These are phyloP conservation scores for Scaptodrosophila latifasciaeformis DNA, from an alignment of 2,888 invertebrate genomes.

Conservation along the genomic window DNA sequence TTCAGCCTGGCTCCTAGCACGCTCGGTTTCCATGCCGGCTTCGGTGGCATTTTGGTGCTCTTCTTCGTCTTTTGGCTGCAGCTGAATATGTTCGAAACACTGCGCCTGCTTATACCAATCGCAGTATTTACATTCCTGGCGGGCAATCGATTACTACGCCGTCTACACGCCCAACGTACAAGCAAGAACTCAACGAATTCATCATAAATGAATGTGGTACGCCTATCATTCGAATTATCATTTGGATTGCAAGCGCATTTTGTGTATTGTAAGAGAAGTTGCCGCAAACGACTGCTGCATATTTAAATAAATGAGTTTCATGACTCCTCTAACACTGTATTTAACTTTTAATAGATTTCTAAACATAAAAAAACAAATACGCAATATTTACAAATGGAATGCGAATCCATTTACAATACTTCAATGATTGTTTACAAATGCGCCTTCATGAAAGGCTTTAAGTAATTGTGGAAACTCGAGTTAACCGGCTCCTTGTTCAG, in stretches of 20 bases:
- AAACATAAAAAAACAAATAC: conserved; percentile 9
- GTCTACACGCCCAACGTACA: conserved; percentile 77
- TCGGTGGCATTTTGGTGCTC: conserved; percentile 91
- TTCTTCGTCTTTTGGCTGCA: conserved; percentile 95
- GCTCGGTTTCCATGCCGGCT: conserved; percentile 91
- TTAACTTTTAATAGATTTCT: conserved; percentile 5
- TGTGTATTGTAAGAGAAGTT: background rate
- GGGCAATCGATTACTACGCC: conserved; percentile 92
- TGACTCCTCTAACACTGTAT: conserved; percentile 30
- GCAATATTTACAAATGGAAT: conserved; percentile 26
- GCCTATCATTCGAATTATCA: conserved; percentile 1
- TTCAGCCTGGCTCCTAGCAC: conserved; percentile 87
- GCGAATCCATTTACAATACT: no score
- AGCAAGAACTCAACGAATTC: conserved; percentile 41
- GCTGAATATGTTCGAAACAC: conserved; percentile 96
- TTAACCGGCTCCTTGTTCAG: conserved; percentile 89
- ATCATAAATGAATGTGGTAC: conserved; percentile 28
- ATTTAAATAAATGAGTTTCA: conserved; percentile 29
- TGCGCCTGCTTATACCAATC: conserved; percentile 90
- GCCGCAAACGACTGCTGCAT: conserved; percentile 18
- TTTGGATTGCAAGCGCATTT: background rate
- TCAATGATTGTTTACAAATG: conserved; percentile 69
- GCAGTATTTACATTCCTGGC: conserved; percentile 93
- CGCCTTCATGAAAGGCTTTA: conserved; percentile 82
- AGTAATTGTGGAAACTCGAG: conserved; percentile 78